Percentiles rank a stretch among this genome's conserved stretches.
phyloP scores from a whole-genome alignment of 2,888 invertebrate species.

The Callyntrura guangdongensis region DNA sequence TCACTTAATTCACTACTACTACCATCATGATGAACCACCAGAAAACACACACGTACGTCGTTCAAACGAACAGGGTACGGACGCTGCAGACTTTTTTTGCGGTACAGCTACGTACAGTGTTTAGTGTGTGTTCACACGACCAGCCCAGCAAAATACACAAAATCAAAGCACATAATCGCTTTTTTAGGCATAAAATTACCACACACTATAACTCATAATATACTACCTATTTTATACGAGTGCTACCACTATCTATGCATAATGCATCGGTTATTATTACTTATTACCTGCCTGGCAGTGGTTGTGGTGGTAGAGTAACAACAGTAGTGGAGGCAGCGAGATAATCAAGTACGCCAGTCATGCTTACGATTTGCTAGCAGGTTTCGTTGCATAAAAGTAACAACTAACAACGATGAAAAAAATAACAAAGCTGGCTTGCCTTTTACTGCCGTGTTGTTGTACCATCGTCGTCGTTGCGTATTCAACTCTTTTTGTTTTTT shows the following conservation, averaged over 20 bases:
- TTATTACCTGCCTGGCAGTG: not conserved
- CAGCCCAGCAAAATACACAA: not conserved
- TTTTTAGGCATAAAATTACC: constrained; percentile 25
- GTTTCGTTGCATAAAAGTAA: constrained; percentile 51
- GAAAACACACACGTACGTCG: constrained; percentile 3
- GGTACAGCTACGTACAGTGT: constrained; percentile 29
- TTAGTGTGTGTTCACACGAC: constrained; percentile 25
- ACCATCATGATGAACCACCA: not conserved
- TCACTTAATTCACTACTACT: not conserved
- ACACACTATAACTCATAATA: too few relatives aligned
- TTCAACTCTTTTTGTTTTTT: not conserved
- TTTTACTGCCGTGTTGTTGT: too few relatives aligned
- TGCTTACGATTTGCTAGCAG: not conserved
- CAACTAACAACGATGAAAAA: constrained; percentile 50
- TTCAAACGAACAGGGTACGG: not conserved
- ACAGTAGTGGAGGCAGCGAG: not conserved
- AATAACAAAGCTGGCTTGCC: too few relatives aligned
- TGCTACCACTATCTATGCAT: too few relatives aligned
- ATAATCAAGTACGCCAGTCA: not conserved
- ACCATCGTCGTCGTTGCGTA: too few relatives aligned
- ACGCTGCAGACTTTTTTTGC: too few relatives aligned
- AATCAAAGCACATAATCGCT: constrained; percentile 25
- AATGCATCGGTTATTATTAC: too few relatives aligned
- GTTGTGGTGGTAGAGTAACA: not conserved
- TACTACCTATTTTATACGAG: too few relatives aligned